A percentile compares a stretch with the other conserved stretches of the same genome.
These are phyloP conservation scores for Euzophera pinguis DNA, from an alignment of 2,888 invertebrate species.

Conservation along the genomic window DNA sequence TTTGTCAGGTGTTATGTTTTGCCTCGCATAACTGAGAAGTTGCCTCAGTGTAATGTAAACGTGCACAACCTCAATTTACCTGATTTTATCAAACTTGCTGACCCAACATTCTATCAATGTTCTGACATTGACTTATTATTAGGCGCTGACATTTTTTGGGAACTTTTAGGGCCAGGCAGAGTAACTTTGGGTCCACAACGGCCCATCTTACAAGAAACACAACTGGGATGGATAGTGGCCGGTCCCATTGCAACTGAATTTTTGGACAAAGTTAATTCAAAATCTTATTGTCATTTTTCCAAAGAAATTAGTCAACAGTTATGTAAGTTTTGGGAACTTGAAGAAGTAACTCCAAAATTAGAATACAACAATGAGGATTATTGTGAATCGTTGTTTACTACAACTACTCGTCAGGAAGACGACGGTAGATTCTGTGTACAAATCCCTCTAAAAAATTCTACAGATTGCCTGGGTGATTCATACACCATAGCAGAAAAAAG, in stretches of 20 bases:
- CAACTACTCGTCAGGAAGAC: background rate
- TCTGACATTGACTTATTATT: constrained; percentile 17
- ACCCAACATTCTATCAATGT: constrained; percentile 16
- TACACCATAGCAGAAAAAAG: background rate
- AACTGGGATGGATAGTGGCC: background rate
- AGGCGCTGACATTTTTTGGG: constrained; percentile 21
- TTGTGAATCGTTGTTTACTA: background rate
- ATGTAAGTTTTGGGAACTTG: background rate
- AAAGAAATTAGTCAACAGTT: background rate
- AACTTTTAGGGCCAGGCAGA: constrained; percentile 13
- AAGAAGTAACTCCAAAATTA: background rate
- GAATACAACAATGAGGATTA: background rate
- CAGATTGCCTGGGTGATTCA: background rate
- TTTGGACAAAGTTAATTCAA: background rate
- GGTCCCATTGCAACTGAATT: background rate
- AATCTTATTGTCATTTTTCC: background rate
- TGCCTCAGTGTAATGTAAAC: background rate
- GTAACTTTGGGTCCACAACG: constrained; percentile 10
- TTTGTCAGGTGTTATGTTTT: background rate
- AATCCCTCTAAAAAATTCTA: background rate
- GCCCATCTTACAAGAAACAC: constrained; percentile 6
- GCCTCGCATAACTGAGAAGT: background rate
- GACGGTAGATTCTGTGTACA: background rate
- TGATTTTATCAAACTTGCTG: constrained; percentile 11
- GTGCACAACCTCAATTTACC: background rate